Conservation (phyloP, 2,113 vertebrate species). For the Ranitomeya imitator region DNA sequence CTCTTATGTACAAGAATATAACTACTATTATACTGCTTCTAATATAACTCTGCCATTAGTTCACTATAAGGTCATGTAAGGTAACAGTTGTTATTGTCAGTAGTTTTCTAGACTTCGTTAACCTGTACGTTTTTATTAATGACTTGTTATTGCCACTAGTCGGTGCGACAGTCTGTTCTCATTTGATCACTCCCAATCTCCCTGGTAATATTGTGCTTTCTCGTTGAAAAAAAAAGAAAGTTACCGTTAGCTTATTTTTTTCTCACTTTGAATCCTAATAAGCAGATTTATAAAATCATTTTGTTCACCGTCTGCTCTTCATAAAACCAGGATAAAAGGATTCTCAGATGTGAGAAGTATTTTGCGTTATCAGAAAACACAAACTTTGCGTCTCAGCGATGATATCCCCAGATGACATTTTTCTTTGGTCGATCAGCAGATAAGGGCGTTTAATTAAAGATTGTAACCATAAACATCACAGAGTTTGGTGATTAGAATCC, state of each 20-base stretch:
- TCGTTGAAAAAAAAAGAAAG: slow-evolving; percentile 17
- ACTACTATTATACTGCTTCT: no score
- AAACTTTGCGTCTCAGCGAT: background rate
- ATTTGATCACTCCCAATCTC: slow-evolving; percentile 9
- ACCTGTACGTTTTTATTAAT: background rate
- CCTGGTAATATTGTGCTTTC: background rate
- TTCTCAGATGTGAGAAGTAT: slow-evolving; percentile 7
- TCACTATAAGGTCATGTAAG: no score
- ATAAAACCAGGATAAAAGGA: slow-evolving; percentile 13
- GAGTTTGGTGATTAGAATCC: background rate
- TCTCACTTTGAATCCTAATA: background rate
- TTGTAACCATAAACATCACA: background rate
- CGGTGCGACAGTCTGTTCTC: background rate
- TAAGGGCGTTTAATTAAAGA: background rate
- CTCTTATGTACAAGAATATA: no score
- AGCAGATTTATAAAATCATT: slow-evolving; percentile 30
- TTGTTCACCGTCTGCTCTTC: background rate
- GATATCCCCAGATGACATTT: slow-evolving; percentile 33
- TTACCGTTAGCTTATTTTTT: background rate
- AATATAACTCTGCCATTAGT: no score
- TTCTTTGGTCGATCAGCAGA: background rate
- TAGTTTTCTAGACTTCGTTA: background rate
- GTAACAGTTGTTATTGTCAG: no score
- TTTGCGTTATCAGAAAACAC: slow-evolving; percentile 22
- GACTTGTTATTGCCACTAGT: background rate